A percentile compares a stretch with the other conserved stretches of the same genome.
Conservation (phyloP, 2,797 vertebrate genomes). For the Ibycter americanus region DNA sequence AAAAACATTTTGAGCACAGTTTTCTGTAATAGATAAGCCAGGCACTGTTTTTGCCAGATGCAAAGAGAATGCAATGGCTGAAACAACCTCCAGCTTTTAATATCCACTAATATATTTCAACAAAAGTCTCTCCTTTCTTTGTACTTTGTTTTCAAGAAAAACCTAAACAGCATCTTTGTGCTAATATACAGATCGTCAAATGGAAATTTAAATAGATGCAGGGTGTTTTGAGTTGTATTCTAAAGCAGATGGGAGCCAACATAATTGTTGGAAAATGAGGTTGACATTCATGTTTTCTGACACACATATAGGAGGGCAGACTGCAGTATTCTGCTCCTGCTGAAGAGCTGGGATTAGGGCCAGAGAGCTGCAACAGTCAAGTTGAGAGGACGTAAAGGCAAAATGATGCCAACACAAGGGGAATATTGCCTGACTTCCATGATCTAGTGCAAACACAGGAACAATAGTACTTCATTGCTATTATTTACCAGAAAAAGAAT, state of each 20-base stretch:
- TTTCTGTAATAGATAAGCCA: neutral
- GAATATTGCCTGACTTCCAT: neutral
- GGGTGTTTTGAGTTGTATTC: neutral
- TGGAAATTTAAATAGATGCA: neutral
- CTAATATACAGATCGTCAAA: neutral
- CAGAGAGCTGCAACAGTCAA: constrained; percentile 1
- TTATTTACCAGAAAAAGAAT: neutral
- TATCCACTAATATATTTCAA: neutral
- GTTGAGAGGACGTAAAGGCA: neutral
- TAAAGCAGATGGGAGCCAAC: constrained; percentile 5
- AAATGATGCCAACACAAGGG: accelerated
- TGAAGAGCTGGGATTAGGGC: constrained; percentile 1
- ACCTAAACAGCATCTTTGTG: neutral
- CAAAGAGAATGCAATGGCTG: neutral
- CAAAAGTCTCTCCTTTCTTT: neutral
- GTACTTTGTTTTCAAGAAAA: neutral
- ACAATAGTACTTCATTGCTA: neutral
- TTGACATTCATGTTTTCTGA: neutral
- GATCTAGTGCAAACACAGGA: neutral
- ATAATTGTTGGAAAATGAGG: neutral
- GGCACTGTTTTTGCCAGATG: neutral
- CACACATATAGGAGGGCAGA: neutral
- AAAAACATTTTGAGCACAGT: neutral
- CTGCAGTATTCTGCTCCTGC: neutral
- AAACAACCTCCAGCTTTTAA: constrained; percentile 9